These are phyloP conservation scores for Drosophila histrio DNA, from an alignment of 2,888 invertebrate genomes.

Conservation along the genomic window DNA sequence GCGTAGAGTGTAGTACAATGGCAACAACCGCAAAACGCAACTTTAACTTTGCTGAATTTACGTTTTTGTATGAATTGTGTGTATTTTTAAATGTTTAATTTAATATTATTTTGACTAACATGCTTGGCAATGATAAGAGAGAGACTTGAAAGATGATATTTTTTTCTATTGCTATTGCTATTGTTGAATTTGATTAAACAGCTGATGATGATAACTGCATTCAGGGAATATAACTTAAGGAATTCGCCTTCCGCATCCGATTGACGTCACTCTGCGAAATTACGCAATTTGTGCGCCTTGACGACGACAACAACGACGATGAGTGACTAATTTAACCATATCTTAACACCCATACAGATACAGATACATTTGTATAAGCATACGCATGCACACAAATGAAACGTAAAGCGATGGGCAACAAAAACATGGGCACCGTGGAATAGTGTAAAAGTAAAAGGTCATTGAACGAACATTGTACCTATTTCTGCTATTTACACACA, in stretches of 20 bases:
- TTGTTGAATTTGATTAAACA: background rate
- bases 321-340: conserved; percentile 71
- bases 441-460: conserved; percentile 77
- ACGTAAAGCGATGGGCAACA: conserved; percentile 25
- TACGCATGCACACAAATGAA: conserved; percentile 20
- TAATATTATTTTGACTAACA: background rate
- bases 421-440: conserved; percentile 40
- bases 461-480: conserved; percentile 79
- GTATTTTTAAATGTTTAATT: conserved; percentile 6
- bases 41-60: conserved; percentile 34
- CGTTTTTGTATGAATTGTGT: background rate
- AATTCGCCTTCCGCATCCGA: conserved; percentile 30
- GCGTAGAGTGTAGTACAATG: conserved; percentile 43
- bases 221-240: background rate
- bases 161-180: background rate
- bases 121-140: background rate
- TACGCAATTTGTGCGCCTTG: conserved; percentile 64
- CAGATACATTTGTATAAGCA: conserved; percentile 8
- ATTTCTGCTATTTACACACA: conserved; percentile 64
- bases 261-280: conserved; percentile 67
- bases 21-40: conserved; percentile 56
- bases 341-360: conserved; percentile 35
- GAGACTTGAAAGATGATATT: background rate
- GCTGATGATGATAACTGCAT: conserved; percentile 6
- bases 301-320: conserved; percentile 15